Percentiles rank a stretch among this genome's conserved stretches.
phyloP scores from a whole-genome alignment of 2,888 invertebrate species.

The Apoda limacodes region DNA sequence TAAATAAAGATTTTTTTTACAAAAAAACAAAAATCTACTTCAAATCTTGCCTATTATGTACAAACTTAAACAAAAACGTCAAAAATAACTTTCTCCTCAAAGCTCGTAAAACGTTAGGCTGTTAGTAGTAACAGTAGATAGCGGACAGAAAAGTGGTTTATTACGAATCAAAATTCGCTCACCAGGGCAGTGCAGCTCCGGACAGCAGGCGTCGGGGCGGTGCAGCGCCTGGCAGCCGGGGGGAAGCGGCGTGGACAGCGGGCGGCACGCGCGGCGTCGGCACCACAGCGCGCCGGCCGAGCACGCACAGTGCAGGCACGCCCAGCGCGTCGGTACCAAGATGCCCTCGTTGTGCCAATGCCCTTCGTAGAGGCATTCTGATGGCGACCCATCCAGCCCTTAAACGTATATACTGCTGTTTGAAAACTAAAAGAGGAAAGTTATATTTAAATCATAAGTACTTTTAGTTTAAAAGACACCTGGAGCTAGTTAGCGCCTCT shows the following conservation, averaged over 20 bases:
- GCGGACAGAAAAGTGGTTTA: not conserved
- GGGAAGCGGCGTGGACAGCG: conserved; percentile 80
- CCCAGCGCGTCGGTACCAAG: conserved; percentile 76
- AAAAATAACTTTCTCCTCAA: too few relatives aligned
- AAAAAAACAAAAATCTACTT: too few relatives aligned
- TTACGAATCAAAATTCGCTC: conserved; percentile 16
- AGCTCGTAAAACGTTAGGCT: too few relatives aligned
- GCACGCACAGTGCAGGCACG: conserved; percentile 84
- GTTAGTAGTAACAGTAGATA: too few relatives aligned
- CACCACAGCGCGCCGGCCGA: conserved; percentile 79
- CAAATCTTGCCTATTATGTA: too few relatives aligned
- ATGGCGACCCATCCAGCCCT: conserved; percentile 22
- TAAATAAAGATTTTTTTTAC: too few relatives aligned
- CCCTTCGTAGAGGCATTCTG: conserved; percentile 80
- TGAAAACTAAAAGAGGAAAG: too few relatives aligned
- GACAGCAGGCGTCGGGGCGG: conserved; percentile 78
- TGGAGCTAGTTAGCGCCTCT: too few relatives aligned
- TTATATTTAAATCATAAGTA: too few relatives aligned
- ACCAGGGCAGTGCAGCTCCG: conserved; percentile 82
- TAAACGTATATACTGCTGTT: too few relatives aligned
- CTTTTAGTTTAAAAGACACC: too few relatives aligned
- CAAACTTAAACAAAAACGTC: too few relatives aligned
- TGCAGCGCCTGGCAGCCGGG: conserved; percentile 79
- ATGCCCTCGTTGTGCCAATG: conserved; percentile 75
- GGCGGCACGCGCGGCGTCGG: conserved; percentile 80